phyloP scores from a whole-genome alignment of 1,140 invertebrate species.

The Bilobella aurantiaca region DNA sequence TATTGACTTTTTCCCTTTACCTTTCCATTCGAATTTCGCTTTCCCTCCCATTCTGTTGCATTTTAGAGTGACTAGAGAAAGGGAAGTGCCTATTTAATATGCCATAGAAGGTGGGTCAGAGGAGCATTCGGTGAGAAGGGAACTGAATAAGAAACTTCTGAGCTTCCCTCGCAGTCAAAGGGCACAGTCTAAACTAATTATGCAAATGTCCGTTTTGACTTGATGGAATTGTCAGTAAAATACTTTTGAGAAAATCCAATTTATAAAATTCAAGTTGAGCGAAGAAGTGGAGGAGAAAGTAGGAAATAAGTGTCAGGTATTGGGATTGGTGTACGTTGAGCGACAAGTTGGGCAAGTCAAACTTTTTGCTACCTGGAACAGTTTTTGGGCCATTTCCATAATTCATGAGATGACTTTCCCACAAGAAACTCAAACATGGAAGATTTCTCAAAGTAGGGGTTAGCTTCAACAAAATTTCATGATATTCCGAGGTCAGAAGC shows the following conservation, averaged over 20 bases:
- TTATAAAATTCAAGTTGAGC: neutral
- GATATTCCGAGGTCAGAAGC: too few species aligned
- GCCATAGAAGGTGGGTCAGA: neutral
- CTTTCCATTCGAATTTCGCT: too few species aligned
- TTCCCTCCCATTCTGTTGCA: too few species aligned
- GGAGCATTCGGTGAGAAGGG: too few species aligned
- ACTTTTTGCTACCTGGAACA: neutral
- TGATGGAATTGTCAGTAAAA: neutral
- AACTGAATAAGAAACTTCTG: neutral
- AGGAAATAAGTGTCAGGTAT: neutral
- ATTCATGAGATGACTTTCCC: too few species aligned
- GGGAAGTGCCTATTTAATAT: neutral
- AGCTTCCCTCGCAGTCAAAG: neutral
- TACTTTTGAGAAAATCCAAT: neutral
- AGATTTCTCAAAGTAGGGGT: too few species aligned
- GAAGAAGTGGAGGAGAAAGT: neutral
- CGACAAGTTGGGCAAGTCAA: neutral
- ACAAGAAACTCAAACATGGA: too few species aligned
- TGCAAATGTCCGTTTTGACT: neutral
- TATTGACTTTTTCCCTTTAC: too few species aligned
- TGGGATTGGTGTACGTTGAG: neutral
- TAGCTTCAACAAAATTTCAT: too few species aligned
- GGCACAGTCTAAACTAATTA: neutral
- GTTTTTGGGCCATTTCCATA: too few species aligned
- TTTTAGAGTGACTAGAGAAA: too few species aligned